These are phyloP conservation scores for Turritopsis rubra DNA, from an alignment of 30 jellyfish, hydroid and myxozoan genomes.

Conservation along the genomic window DNA sequence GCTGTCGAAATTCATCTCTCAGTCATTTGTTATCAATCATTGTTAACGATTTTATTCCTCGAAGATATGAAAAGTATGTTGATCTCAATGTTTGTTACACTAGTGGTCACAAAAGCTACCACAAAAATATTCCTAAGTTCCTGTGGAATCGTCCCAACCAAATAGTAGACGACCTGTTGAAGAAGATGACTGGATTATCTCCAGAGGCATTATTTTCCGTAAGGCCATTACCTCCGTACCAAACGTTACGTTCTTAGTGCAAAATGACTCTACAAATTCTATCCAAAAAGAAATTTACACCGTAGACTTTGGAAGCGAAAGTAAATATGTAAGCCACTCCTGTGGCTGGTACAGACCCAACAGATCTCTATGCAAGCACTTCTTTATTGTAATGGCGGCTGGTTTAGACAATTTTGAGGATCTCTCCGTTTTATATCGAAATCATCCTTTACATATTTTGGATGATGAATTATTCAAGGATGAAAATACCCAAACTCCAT, in stretches of 20 bases:
- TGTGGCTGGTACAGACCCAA: not conserved
- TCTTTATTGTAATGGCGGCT: not conserved
- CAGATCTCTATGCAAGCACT: slow-evolving; percentile 9
- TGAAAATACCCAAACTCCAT: not conserved
- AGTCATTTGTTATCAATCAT: not conserved
- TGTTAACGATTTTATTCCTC: not conserved
- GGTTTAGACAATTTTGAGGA: not conserved
- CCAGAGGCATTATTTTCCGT: not conserved
- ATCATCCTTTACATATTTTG: slow-evolving; percentile 5
- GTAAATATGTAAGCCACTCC: not conserved
- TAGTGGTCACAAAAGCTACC: not conserved
- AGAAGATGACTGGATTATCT: slow-evolving; percentile 1
- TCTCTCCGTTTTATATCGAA: not conserved
- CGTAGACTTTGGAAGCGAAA: not conserved
- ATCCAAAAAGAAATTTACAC: not conserved
- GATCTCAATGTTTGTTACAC: not conserved
- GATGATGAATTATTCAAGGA: not conserved
- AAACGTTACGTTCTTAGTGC: not conserved
- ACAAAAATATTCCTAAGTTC: not conserved
- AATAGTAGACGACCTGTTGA: not conserved
- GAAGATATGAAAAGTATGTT: not conserved
- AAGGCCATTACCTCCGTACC: not conserved
- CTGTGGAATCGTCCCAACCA: not conserved
- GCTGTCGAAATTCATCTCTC: not conserved
- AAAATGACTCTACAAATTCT: not conserved